Evolutionary conservation across 2,113 vertebrate species (phyloP), one percentile per base, ranked within the genome.

Genomic region (Planiliza haematocheilus): DNA sequence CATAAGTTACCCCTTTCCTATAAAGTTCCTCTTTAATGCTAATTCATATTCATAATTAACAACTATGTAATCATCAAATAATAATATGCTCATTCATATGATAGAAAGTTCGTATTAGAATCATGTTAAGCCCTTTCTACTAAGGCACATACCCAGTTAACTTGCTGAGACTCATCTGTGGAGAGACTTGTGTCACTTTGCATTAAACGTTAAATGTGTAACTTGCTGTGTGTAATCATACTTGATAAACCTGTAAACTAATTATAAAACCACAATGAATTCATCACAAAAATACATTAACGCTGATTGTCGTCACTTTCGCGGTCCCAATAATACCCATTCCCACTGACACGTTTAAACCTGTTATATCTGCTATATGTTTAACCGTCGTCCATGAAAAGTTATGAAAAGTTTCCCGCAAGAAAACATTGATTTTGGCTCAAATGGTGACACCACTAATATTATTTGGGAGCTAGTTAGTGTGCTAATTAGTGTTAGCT

Each of bases 41-140:
- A 38, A 63, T 49, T 49, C 8, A 39, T 57, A 34, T 34, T 48
- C 21, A 58, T 21, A 74, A 61, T 12, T 51, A 70, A 51, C 0
- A 66, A n/a, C 8, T 68, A 24, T 64, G 3, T 79, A 67, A 55
- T 50, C 48, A 56, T 63, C 30, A 77, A 76, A 69, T 41, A 48
- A 42, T 67, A 57, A 68, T 51, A 5, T 16, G 56, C 46, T 42
- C 2, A 70, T 49, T 21, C 21, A 46, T 37, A 65, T 65, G 7
- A 48, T 18, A 13, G 10, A 34, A 61, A 36, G 7, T 59, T 17
- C 12, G 36, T 12, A 17, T 30, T 10, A 60, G 8, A 41, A 10
- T 36, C 24, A 62, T 37, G 37, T 63, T 46, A 62, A 46, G 36
- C 14, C 7, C 16, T 48, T n/a, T 30, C 58, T 45, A 16, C 30